Base-by-base conservation (phyloP, 2,113 vertebrate genomes). In the Anarrhichthys ocellatus region DNA sequence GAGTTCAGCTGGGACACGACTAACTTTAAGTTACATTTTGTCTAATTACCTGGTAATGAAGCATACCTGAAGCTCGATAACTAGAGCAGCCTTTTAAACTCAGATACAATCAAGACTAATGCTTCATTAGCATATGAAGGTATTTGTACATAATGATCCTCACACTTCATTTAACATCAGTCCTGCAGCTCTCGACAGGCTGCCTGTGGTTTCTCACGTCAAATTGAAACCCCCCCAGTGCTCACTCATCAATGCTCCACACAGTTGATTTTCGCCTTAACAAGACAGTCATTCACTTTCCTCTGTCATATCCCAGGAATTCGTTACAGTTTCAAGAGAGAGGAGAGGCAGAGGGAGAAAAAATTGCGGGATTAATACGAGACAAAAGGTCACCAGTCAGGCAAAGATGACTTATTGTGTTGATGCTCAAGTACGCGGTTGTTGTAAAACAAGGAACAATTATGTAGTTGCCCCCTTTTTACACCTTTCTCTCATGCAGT, bases 101-200 rank as follows among this genome's bases (percentile, higher is more conserved):
- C 82, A 88, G 84, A 92, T 93, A 80, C 89, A 92, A 90, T 89
- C 84, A 82, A 86, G 74, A 77, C 81, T 85, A 80, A 87, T 76
- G 82, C 87, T 84, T 91, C 66, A 92, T 94, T 92, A 92, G 14
- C 27, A 78, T 78, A 34, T 40, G 8, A 75, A 76, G 56, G 58
- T 76, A 50, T 69, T 66, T 64, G 22, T 54, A 34, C n/a, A 73
- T 63, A 80, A 66, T 76, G 38, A 69, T 42, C 50, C 14, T 74
- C 40, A 59, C 40, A 40, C 69, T 76, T 83, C 46, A 77, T 78
- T 83, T 86, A 66, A 79, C 74, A 56, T 64, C 52, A 71, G 56
- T 22, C 24, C 29, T 61, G 66, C 34, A 59, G 63, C 62, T 52
- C 42, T 36, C 36, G 24, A n/a, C 62, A 52, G 66, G 65, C 36